Evolutionary conservation across 2,113 vertebrate species (phyloP), one percentile per base, ranked within the genome.

Genomic region (Seriola quinqueradiata): DNA sequence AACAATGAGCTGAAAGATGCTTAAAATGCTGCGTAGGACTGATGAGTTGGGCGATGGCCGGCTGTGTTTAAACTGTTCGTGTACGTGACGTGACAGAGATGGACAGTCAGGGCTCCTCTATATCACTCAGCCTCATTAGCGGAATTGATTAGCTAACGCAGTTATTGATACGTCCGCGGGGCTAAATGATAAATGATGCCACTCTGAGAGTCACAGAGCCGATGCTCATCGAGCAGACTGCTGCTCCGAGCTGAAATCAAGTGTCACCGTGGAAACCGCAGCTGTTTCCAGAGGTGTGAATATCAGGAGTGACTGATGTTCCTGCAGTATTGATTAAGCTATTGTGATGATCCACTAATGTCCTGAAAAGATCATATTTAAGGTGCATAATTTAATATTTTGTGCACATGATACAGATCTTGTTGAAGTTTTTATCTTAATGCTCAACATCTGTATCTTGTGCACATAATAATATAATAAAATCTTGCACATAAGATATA

Each of bases 111-210:
- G 40, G 36, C 70, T 75, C 36, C 68, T 73, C 34, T 73, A n/a
- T 75, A 76, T 81, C 85, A 86, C 77, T 82, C 74, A 52, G 40
- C 59, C 72, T 86, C 87, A 83, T 83, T 87, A 85, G 79, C 28
- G 74, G 40, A 82, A 90, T 89, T 87, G 85, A 90, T 89, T 83
- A 84, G 86, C 75, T 65, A 48, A 81, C 14, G 23, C 72, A 65
- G 46, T 71, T 63, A 77, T 71, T 84, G 79, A 89, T 77, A 82
- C 32, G 28, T 58, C 84, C 82, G 36, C 55, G 50, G 77, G 65
- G 77, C 60, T 38, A 50, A 58, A 73, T 75, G 82, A 91, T 85
- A 83, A 87, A 85, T 75, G 81, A 79, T 78, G 85, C 77, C 64
- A 77, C 66, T 75, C 38, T 69, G 57, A 71, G 74, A 74, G 79